These are phyloP conservation scores for Amphiprion clarkii DNA, from an alignment of 2,797 vertebrate genomes.

Conservation along the genomic window DNA sequence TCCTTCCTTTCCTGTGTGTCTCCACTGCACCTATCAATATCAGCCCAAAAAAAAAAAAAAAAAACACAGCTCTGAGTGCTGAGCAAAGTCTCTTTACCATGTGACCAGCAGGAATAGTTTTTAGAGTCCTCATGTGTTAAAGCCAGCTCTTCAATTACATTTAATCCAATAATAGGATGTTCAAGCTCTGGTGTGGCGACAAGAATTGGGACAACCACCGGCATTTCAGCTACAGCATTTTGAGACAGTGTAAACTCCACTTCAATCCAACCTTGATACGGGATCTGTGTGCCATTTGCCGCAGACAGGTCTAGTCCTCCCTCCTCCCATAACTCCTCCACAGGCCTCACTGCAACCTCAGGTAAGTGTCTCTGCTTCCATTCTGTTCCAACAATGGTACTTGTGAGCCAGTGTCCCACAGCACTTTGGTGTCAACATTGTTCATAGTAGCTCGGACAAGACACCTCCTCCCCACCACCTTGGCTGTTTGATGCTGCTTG, in stretches of 20 bases:
- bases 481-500: not conserved
- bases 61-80: too few relatives aligned
- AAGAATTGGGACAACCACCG: too few relatives aligned
- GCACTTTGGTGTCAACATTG: not conserved
- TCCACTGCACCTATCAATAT: too few relatives aligned
- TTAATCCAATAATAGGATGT: too few relatives aligned
- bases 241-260: not conserved
- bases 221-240: not conserved
- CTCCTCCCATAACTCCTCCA: not conserved
- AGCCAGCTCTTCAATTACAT: too few relatives aligned
- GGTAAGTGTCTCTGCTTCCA: not conserved
- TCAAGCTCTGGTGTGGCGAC: too few relatives aligned
- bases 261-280: not conserved
- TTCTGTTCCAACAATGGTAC: not conserved
- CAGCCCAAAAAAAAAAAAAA: too few relatives aligned
- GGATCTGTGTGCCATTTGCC: constrained; percentile 9
- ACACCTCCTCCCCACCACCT: not conserved
- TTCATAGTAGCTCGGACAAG: not conserved
- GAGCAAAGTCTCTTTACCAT: too few relatives aligned
- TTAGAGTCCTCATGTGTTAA: too few relatives aligned
- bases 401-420: constrained; percentile 8
- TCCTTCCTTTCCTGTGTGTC: too few relatives aligned
- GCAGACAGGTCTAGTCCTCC: not conserved
- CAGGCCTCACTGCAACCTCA: not conserved
- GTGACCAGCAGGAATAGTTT: too few relatives aligned